A percentile compares a stretch with the other conserved stretches of the same genome.
Conservation (phyloP, 2,888 invertebrate species). For the Caenorhabditis sulstoni region DNA sequence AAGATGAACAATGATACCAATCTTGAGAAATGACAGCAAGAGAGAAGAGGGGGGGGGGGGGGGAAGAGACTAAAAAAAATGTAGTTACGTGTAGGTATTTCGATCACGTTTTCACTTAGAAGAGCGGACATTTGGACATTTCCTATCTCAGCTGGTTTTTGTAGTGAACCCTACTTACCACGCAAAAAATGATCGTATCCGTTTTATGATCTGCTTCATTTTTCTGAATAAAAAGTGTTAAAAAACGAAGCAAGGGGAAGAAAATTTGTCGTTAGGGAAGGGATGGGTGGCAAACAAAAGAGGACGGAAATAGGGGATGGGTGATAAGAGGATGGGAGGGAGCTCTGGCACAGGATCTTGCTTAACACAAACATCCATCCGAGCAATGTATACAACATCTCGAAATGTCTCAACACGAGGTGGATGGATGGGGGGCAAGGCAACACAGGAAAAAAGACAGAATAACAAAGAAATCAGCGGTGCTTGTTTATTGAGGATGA, state of each 20-base stretch:
- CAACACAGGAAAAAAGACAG: background rate
- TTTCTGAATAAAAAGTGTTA: background rate
- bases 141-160: background rate
- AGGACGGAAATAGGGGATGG: conserved; percentile 49
- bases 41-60: conserved; percentile 6
- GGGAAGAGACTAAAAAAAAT: background rate
- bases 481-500: conserved; percentile 50
- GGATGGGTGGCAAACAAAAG: conserved; percentile 55
- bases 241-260: background rate
- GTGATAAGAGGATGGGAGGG: conserved; percentile 50
- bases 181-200: conserved; percentile 47
- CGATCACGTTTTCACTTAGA: no score
- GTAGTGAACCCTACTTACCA: conserved; percentile 24
- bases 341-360: conserved; percentile 45
- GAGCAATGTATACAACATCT: conserved; percentile 48
- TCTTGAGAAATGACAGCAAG: background rate
- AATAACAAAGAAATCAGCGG: conserved; percentile 1
- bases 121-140: background rate
- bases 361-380: conserved; percentile 52
- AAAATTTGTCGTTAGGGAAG: background rate
- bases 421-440: background rate
- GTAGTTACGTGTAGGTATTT: background rate
- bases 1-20: conserved; percentile 34
- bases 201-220: conserved; percentile 41
- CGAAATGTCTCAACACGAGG: conserved; percentile 56